phyloP scores from a whole-genome alignment of 53 echinoderm and acorn worm genomes.

The Mesocentrotus franciscanus region DNA sequence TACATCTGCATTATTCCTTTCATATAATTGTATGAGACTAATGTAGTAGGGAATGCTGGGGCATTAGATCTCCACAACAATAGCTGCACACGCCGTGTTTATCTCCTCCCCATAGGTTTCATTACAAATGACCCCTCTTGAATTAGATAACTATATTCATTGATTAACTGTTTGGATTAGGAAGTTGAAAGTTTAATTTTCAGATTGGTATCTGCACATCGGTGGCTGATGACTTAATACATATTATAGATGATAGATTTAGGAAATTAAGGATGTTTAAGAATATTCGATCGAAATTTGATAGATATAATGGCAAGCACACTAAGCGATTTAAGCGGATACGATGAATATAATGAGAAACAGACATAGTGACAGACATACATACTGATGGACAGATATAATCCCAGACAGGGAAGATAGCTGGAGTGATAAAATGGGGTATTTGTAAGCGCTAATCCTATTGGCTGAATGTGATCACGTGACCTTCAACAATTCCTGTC shows the following conservation, averaged over 20 bases:
- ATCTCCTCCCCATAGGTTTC: neutral
- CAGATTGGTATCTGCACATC: neutral
- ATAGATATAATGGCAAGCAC: too few relatives aligned
- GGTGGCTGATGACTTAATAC: neutral
- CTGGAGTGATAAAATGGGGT: too few relatives aligned
- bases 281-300: neutral
- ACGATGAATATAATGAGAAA: neutral
- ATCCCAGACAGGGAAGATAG: too few relatives aligned
- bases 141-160: neutral
- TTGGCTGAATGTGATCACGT: too few relatives aligned
- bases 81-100: neutral
- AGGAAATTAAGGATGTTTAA: neutral
- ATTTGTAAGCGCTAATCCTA: too few relatives aligned
- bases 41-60: neutral
- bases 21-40: neutral
- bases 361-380: neutral
- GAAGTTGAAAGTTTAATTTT: neutral
- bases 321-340: neutral
- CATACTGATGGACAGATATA: neutral
- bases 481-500: too few relatives aligned
- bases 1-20: neutral
- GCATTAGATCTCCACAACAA: neutral
- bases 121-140: neutral
- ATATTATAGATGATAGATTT: neutral
- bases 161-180: neutral